Evolutionary conservation across 2,113 vertebrate species (phyloP), one percentile per base, ranked within the genome.

Genomic region (Triplophysa dalaica): DNA sequence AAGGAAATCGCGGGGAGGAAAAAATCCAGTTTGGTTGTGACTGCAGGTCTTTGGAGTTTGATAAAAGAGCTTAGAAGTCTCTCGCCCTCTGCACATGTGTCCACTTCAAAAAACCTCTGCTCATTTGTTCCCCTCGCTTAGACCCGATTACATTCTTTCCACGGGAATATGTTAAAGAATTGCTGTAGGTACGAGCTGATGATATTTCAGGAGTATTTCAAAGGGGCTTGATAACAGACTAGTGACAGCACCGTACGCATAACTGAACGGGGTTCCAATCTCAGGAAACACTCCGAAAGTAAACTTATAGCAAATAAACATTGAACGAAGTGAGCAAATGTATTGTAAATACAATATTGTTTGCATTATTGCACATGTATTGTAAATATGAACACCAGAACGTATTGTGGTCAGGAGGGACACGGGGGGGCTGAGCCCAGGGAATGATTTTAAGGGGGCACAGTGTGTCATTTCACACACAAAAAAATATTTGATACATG

Each of bases 51-150:
- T 14, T 73, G 73, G 81, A 80, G 66, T 81, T 61, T 38, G 65
- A 62, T 66, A 77, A 81, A 78, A 56, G 43, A 24, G 65, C 81
- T 83, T 76, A 56, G 68, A 61, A 78, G 50, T 61, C n/a, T 58
- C 48, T 77, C 69, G 77, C 62, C 63, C 64, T 70, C 43, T 22
- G 70, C 77, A 79, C 74, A 58, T 58, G 60, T 62, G 65, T 63
- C 75, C 69, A 67, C 76, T 74, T 65, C 72, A 81, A 52, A 79
- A 38, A 63, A 21, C 21, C 43, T 41, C 17, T 2, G 5, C 58
- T 78, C 54, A 13, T 64, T 80, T 52, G 50, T 58, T n/a, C 33
- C 38, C 65, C 52, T 67, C 50, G 16, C 41, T 29, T 62, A 63
- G 70, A 62, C n/a, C 2, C 19, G 38, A 75, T 75, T 75, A 75